These are phyloP conservation scores for Acipenser ruthenus DNA, from an alignment of 2,797 vertebrate genomes.

Conservation along the genomic window DNA sequence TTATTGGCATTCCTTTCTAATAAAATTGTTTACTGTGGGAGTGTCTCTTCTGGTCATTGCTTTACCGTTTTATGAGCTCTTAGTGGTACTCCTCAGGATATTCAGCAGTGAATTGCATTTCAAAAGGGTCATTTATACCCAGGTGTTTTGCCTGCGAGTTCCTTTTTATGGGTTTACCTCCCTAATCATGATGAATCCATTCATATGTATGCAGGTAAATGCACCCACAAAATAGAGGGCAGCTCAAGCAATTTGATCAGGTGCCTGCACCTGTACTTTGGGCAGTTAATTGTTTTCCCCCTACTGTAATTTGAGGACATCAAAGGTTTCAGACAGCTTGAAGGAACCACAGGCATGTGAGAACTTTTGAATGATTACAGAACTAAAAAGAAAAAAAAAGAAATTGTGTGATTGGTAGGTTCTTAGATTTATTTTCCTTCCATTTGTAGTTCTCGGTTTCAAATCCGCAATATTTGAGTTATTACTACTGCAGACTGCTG, in stretches of 20 bases:
- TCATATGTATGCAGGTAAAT: conserved; percentile 48
- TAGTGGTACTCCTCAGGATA: conserved; percentile 37
- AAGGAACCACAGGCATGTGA: conserved; percentile 52
- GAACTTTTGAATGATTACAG: conserved; percentile 46
- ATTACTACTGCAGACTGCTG: no score
- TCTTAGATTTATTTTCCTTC: no score
- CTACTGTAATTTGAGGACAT: conserved; percentile 62
- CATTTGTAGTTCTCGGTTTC: no score
- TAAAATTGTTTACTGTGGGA: conserved; percentile 19
- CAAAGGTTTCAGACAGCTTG: conserved; percentile 54
- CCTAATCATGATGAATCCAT: conserved; percentile 46
- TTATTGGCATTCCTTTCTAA: neutral
- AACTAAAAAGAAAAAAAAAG: conserved; percentile 10
- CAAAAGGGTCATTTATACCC: conserved; percentile 45
- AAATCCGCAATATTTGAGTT: no score
- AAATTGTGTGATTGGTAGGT: no score
- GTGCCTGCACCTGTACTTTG: conserved; percentile 55
- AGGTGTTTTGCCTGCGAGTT: conserved; percentile 39
- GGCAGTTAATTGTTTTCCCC: conserved; percentile 47
- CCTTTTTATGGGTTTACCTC: conserved; percentile 51
- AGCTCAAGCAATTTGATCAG: conserved; percentile 52
- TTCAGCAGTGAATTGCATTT: conserved; percentile 46
- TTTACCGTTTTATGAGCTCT: conserved; percentile 19
- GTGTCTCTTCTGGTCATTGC: neutral
- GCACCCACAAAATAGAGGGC: conserved; percentile 27